A percentile compares a stretch with the other conserved stretches of the same genome.
These are phyloP conservation scores for Temnothorax longispinosus DNA, from an alignment of 1,140 invertebrate genomes.

Conservation along the genomic window DNA sequence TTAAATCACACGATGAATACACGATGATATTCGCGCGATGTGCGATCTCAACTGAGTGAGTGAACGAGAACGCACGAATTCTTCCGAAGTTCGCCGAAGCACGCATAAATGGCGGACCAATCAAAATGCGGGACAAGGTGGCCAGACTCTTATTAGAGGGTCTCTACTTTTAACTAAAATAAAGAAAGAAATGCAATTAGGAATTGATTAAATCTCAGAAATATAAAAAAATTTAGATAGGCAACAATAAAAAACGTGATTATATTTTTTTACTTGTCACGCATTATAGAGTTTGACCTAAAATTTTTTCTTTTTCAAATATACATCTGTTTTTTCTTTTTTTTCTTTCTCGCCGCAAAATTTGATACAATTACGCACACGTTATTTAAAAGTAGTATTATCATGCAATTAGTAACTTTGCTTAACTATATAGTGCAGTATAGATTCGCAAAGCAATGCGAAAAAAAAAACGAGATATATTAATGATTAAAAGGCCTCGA, in stretches of 20 bases:
- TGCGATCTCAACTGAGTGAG: too few relatives aligned
- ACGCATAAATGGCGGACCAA: too few relatives aligned
- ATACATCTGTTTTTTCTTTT: background rate
- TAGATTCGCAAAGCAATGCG: constrained; percentile 72
- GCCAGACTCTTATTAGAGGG: too few relatives aligned
- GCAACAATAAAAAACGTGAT: background rate
- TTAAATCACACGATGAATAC: too few relatives aligned
- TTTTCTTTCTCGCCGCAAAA: constrained; percentile 20
- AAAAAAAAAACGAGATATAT: background rate
- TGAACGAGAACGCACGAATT: too few relatives aligned
- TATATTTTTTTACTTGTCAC: constrained; percentile 12
- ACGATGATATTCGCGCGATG: too few relatives aligned
- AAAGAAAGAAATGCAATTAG: background rate
- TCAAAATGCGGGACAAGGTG: too few relatives aligned
- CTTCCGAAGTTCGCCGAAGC: too few relatives aligned
- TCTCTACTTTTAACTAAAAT: constrained; percentile 24
- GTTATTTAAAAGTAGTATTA: constrained; percentile 48
- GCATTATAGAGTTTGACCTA: background rate
- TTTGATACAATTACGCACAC: constrained; percentile 52
- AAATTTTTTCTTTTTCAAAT: background rate
- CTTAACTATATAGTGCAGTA: constrained; percentile 72
- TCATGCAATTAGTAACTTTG: constrained; percentile 64
- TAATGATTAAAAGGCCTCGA: constrained; percentile 20
- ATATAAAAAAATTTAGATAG: background rate
- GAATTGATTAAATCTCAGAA: background rate